A percentile compares a stretch with the other conserved stretches of the same genome.
phyloP scores from a whole-genome alignment of 2,113 vertebrate genomes.

The Ancistrus triradiatus region DNA sequence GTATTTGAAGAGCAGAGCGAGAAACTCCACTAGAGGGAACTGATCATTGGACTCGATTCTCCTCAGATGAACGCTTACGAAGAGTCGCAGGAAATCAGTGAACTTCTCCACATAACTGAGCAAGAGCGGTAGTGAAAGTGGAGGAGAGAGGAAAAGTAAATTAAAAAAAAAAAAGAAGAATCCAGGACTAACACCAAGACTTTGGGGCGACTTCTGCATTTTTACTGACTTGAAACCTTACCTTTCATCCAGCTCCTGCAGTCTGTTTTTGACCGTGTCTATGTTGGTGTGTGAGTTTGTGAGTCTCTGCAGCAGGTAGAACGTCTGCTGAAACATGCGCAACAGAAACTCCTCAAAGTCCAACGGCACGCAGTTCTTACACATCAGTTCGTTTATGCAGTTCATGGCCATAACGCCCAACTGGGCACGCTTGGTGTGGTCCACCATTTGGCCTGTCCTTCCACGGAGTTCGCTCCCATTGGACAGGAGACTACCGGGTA shows the following conservation, averaged over 20 bases:
- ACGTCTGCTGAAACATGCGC: slow-evolving; percentile 98
- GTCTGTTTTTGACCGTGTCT: slow-evolving; percentile 85
- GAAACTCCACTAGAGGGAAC: slow-evolving; percentile 94
- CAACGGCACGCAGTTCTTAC: slow-evolving; percentile 97
- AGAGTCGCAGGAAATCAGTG: slow-evolving; percentile 94
- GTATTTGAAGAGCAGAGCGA: slow-evolving; percentile 93
- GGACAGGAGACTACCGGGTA: slow-evolving; percentile 57
- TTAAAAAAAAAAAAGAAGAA: slow-evolving; percentile 23
- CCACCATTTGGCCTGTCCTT: slow-evolving; percentile 55
- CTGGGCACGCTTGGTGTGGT: slow-evolving; percentile 74
- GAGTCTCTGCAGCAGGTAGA: slow-evolving; percentile 96
- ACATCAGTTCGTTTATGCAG: slow-evolving; percentile 98
- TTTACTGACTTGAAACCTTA: slow-evolving; percentile 55
- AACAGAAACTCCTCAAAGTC: slow-evolving; percentile 97
- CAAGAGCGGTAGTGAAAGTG: slow-evolving; percentile 49
- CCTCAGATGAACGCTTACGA: slow-evolving; percentile 92
- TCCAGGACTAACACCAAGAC: background rate
- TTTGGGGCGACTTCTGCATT: slow-evolving; percentile 14
- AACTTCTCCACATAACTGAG: slow-evolving; percentile 97
- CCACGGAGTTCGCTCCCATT: slow-evolving; percentile 75
- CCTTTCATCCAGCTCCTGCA: slow-evolving; percentile 97
- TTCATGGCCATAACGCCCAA: slow-evolving; percentile 93
- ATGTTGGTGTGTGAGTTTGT: slow-evolving; percentile 90
- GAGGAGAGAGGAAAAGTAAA: slow-evolving; percentile 35
- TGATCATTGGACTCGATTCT: slow-evolving; percentile 94